A percentile compares a stretch with the other conserved stretches of the same genome.
Conservation (phyloP, 2,888 invertebrate genomes). For the Cataglyphis cursor region DNA sequence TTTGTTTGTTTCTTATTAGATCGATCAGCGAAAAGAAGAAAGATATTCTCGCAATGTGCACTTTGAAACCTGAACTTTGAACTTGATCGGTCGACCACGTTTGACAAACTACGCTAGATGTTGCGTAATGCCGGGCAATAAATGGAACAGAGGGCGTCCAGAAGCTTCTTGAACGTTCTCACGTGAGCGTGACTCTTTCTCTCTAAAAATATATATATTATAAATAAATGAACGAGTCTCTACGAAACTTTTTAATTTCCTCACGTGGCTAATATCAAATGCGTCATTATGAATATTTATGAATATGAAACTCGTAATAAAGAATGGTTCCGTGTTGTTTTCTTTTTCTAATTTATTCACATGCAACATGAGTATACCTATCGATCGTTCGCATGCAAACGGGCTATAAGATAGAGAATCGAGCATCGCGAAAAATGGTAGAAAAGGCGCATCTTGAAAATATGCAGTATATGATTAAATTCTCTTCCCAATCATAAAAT, state of each 20-base stretch:
- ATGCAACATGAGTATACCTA: too few relatives aligned
- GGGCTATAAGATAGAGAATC: too few relatives aligned
- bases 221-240: not conserved
- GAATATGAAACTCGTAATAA: too few relatives aligned
- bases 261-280: too few relatives aligned
- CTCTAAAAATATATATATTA: slow-evolving; percentile 23
- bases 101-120: slow-evolving; percentile 71
- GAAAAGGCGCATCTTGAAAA: not conserved
- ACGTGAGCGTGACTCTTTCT: not conserved
- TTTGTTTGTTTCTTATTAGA: slow-evolving; percentile 42
- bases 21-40: slow-evolving; percentile 1
- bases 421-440: too few relatives aligned
- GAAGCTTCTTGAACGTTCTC: not conserved
- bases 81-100: slow-evolving; percentile 60
- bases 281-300: too few relatives aligned
- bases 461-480: not conserved
- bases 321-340: too few relatives aligned
- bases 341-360: too few relatives aligned
- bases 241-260: not conserved
- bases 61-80: not conserved
- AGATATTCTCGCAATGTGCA: slow-evolving; percentile 13
- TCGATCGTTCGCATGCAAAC: too few relatives aligned
- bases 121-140: not conserved
- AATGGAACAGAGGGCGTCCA: not conserved
- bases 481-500: not conserved